These are phyloP conservation scores for Anguilla obscura DNA, from an alignment of 2,797 vertebrate species.

Conservation along the genomic window DNA sequence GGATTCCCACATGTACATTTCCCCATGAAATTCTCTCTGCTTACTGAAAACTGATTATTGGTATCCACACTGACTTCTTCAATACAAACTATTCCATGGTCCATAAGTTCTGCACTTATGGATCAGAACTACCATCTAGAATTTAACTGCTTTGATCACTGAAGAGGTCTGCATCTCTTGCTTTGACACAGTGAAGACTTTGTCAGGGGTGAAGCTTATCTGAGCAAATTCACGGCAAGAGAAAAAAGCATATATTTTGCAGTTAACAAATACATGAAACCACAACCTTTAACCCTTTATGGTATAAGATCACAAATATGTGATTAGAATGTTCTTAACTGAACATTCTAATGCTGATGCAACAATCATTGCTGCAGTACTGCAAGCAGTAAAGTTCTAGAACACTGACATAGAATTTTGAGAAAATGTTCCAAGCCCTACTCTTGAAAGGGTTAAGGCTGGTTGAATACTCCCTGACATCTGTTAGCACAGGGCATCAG, in stretches of 20 bases:
- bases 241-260: neutral
- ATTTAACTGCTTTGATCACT: neutral
- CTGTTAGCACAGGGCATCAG: neutral
- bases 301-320: too few species aligned
- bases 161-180: neutral
- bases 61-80: neutral
- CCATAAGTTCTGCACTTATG: neutral
- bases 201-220: neutral
- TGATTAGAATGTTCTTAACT: too few species aligned
- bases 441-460: neutral
- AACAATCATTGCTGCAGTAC: too few species aligned
- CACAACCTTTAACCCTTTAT: neutral
- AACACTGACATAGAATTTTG: too few species aligned
- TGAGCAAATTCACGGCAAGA: neutral
- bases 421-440: neutral
- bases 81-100: neutral
- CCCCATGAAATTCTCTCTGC: neutral
- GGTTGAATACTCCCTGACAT: neutral
- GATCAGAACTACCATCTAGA: neutral
- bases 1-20: neutral
- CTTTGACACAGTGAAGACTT: neutral
- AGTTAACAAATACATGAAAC: neutral
- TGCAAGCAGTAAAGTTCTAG: too few species aligned
- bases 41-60: neutral
- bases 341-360: too few species aligned